Conservation (phyloP, 2,888 invertebrate species). For the Tenthredo amoena region DNA sequence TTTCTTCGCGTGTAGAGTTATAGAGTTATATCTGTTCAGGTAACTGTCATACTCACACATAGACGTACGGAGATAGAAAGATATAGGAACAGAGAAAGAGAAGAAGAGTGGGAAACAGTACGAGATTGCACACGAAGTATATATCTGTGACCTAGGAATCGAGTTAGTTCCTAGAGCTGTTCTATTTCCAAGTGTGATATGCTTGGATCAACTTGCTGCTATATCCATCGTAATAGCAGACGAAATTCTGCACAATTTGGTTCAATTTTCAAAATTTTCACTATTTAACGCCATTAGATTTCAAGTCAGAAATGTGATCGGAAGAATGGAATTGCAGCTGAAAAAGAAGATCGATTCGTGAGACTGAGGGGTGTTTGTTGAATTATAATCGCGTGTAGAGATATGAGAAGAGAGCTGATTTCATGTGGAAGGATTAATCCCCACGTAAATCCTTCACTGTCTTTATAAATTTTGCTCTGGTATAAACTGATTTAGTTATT, state of each 20-base stretch:
- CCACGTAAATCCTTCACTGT: neutral
- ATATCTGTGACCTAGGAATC: conserved; percentile 21
- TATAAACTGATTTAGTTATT: neutral
- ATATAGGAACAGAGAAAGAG: neutral
- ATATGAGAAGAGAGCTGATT: neutral
- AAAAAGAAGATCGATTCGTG: neutral
- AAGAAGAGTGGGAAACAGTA: neutral
- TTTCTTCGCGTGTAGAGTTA: neutral
- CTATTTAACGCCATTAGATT: neutral
- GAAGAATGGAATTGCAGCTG: neutral
- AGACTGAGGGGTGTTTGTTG: neutral
- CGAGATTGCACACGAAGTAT: conserved; percentile 21
- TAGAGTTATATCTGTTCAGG: neutral
- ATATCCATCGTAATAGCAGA: neutral
- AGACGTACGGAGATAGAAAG: neutral
- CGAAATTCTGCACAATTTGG: neutral
- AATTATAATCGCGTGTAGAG: neutral
- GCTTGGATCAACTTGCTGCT: neutral
- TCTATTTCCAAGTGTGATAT: conserved; percentile 15
- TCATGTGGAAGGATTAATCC: neutral
- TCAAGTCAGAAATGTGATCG: neutral
- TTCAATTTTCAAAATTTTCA: neutral
- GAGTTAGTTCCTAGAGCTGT: conserved; percentile 29
- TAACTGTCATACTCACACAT: neutral
- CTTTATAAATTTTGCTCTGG: neutral